phyloP scores from a whole-genome alignment of 2,113 vertebrate genomes.

The Ursus arctos region DNA sequence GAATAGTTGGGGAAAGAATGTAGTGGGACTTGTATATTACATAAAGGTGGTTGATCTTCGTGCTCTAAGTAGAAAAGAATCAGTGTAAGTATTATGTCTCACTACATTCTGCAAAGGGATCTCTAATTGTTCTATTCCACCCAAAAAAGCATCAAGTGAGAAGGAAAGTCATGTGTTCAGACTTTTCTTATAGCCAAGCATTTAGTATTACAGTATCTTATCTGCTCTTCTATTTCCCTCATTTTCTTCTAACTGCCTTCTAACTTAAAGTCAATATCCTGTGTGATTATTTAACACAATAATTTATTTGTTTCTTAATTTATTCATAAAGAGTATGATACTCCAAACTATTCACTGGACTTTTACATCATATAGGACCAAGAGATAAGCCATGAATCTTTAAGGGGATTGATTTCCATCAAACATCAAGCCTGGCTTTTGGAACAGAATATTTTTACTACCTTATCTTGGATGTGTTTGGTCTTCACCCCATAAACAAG shows the following conservation, averaged over 20 bases:
- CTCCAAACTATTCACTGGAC: not conserved
- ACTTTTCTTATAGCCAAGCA: not conserved
- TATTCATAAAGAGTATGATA: not conserved
- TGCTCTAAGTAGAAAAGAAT: not conserved
- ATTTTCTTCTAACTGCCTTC: not conserved
- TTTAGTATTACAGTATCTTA: not conserved
- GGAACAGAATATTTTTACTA: not conserved
- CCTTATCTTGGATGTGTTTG: slow-evolving; percentile 55
- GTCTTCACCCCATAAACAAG: slow-evolving; percentile 74
- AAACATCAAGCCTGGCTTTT: not conserved
- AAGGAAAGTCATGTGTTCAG: not conserved
- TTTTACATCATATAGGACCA: not conserved
- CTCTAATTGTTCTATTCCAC: not conserved
- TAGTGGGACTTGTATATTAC: not conserved
- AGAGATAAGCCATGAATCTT: not conserved
- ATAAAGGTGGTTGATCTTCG: not conserved
- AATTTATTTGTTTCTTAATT: not conserved
- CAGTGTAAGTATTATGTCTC: not conserved
- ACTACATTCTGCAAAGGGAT: not conserved
- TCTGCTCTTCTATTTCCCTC: not conserved
- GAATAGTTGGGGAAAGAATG: not conserved
- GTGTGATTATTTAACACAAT: not conserved
- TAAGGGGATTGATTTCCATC: not conserved
- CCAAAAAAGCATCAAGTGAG: not conserved
- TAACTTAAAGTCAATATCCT: not conserved